Conservation (phyloP, 2,113 vertebrate species). For the Athene cunicularia region DNA sequence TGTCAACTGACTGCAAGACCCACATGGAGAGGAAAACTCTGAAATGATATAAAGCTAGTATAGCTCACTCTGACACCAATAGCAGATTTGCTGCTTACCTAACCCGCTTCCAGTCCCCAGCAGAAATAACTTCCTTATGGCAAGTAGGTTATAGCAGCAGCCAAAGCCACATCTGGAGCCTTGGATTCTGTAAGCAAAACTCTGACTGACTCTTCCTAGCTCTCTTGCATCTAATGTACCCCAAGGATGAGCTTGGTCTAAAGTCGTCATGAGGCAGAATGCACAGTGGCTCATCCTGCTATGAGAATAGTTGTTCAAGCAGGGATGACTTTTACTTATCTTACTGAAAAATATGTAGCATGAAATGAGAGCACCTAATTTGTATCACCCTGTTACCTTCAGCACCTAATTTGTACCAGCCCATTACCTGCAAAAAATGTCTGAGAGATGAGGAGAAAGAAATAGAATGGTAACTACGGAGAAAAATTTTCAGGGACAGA, state of each 20-base stretch:
- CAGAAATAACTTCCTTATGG: background rate
- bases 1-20: background rate
- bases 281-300: background rate
- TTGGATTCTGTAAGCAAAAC: background rate
- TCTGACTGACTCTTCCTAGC: rapidly evolving
- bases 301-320: background rate
- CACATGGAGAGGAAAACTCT: background rate
- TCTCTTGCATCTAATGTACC: background rate
- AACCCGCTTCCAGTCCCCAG: background rate
- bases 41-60: background rate
- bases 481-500: background rate
- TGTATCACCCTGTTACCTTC: background rate
- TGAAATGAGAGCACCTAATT: background rate
- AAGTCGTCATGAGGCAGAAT: background rate
- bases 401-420: background rate
- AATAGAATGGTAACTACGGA: background rate
- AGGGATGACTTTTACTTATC: background rate
- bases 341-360: background rate
- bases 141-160: background rate
- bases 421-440: background rate
- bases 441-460: background rate
- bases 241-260: background rate
- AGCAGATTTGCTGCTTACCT: background rate
- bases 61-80: background rate
- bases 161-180: background rate